Conservation (phyloP, 2,113 vertebrate species). For the Pavo muticus region DNA sequence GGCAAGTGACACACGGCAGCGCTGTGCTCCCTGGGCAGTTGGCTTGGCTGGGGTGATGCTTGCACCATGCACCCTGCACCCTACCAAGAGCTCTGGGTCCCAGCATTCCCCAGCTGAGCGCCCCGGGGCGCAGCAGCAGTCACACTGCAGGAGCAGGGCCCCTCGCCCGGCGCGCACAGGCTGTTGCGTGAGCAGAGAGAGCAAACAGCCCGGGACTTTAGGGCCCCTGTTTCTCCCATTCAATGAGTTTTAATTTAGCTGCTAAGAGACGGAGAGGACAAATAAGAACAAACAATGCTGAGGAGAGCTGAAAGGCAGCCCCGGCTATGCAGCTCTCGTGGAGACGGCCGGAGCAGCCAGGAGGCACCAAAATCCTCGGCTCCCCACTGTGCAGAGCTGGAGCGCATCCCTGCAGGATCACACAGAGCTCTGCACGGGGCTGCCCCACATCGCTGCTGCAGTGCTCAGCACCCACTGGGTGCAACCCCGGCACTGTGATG, state of each 20-base stretch:
- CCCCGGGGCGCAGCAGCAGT: background rate
- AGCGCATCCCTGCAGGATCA: background rate
- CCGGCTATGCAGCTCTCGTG: background rate
- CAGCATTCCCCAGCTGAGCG: background rate
- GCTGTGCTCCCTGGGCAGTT: rapidly evolving
- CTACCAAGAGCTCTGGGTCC: background rate
- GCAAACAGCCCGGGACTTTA: background rate
- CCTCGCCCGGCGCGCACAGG: rapidly evolving
- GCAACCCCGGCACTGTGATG: rapidly evolving
- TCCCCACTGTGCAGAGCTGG: background rate
- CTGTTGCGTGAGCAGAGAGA: background rate
- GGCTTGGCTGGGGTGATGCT: background rate
- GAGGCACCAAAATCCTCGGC: background rate
- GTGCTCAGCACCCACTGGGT: background rate
- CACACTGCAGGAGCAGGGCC: background rate
- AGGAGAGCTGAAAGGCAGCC: background rate
- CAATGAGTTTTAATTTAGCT: conserved; percentile 42
- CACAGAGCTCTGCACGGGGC: background rate
- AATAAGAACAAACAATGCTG: conserved; percentile 67
- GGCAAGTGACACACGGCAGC: background rate
- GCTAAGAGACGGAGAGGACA: conserved; percentile 67
- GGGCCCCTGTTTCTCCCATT: background rate
- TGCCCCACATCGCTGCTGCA: background rate
- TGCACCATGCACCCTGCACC: background rate
- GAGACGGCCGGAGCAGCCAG: background rate